Base-by-base conservation (phyloP, 2,113 vertebrate genomes). In the Albula goreensis region DNA sequence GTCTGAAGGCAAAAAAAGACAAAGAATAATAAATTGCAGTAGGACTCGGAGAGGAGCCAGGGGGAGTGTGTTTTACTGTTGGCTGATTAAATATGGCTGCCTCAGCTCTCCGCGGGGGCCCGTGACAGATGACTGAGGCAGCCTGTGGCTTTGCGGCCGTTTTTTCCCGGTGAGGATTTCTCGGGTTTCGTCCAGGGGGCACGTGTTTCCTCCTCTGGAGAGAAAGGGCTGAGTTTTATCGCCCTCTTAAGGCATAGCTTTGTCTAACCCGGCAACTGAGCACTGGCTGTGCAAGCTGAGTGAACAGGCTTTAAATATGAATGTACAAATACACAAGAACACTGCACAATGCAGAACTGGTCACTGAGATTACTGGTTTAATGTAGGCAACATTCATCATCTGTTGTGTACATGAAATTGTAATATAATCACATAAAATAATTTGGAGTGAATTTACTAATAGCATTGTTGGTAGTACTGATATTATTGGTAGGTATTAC, bases 211-310 rank as follows among this genome's bases (percentile, higher is more conserved):
- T 12, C 0, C 5, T 63, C 88, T 50, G 2, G 57, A 82, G 50
- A 82, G 50, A 83, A 90, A 4, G 74, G 93, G 89, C 90, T 91
- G 91, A 92, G 87, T 90, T 91, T 85, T 88, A 90, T 91, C 92
- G 94, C 93, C 94, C 94, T 94, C 93, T 94, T 90, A 94, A 95
- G 95, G 91, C 85, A 78, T 85, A 82, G 88, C 90, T 31, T 8
- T 84, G 86, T 89, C 89, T 49, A 9, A 70, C 52, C 85, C 85
- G 49, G 25, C 82, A 41, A 41, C 31, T 41, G 31, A 41, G 31
- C 31, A 41, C 0, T 41, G 31, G 31, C 31, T 41, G 31, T 41
- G 31, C 31, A 41, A 41, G 1, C 31, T 41, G 31, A 41, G 31
- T 41, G 31, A 41, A 41, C 1, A 41, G 31, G 31, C 31, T 41